Evolutionary conservation across 2,113 vertebrate genomes (phyloP).

Genomic region (Vulpes ferrilata): DNA sequence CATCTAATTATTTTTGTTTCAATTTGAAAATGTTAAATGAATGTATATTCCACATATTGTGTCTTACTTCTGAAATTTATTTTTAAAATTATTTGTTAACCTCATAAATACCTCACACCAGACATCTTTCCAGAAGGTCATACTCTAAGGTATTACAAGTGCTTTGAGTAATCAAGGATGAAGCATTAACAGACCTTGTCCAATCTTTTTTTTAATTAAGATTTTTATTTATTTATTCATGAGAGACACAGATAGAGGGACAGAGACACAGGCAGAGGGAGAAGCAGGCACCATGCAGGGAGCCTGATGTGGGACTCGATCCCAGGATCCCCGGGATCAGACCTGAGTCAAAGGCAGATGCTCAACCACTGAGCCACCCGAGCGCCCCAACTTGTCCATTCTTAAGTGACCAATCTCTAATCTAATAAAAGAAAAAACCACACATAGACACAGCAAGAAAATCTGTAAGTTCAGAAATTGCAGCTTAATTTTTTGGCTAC

Average conservation of each 20-base stretch:
- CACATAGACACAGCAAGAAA: neutral
- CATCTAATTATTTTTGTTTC: neutral
- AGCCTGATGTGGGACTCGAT: too few relatives aligned
- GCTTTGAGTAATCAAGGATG: neutral
- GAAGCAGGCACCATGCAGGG: too few relatives aligned
- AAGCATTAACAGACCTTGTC: neutral
- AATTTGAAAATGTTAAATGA: neutral
- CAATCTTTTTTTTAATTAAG: too few relatives aligned
- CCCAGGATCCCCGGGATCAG: too few relatives aligned
- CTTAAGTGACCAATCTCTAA: neutral
- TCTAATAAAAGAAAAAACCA: neutral
- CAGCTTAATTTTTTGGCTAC: conserved; percentile 59
- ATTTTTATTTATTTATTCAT: too few relatives aligned
- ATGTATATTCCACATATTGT: neutral
- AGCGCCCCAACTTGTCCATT: neutral
- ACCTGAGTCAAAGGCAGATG: too few relatives aligned
- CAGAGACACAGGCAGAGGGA: too few relatives aligned
- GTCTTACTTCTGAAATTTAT: neutral
- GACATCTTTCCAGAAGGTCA: neutral
- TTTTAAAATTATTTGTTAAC: neutral
- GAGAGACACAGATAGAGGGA: too few relatives aligned
- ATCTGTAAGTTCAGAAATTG: conserved; percentile 14
- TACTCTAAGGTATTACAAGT: neutral
- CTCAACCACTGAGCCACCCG: too few relatives aligned
- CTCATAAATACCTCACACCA: neutral